A percentile compares a stretch with the other conserved stretches of the same genome.
These are phyloP conservation scores for Pelosia muscerda DNA, from an alignment of 2,888 invertebrate genomes.

Conservation along the genomic window DNA sequence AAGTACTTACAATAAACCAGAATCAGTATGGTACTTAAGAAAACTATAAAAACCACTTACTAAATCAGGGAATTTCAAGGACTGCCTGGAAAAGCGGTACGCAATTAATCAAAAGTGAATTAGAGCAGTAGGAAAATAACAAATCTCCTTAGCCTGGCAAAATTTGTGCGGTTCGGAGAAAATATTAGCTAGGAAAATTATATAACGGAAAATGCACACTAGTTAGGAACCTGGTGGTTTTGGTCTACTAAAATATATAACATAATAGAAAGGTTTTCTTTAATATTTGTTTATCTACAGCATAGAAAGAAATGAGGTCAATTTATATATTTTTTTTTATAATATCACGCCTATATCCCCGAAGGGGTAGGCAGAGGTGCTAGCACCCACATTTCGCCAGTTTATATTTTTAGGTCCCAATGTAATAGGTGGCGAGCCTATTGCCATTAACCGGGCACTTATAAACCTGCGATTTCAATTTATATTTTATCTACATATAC, in stretches of 20 bases:
- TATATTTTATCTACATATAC: no score
- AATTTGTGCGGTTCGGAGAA: background rate
- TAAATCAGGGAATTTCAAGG: constrained; percentile 4
- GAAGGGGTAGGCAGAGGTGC: no score
- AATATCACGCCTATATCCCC: no score
- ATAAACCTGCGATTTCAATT: no score
- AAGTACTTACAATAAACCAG: constrained; percentile 1
- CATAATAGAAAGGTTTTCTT: no score
- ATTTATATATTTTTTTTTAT: no score
- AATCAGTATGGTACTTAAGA: background rate
- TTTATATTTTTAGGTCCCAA: no score
- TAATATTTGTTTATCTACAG: no score
- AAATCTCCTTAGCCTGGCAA: background rate
- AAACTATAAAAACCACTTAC: constrained; percentile 1
- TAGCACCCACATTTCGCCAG: no score
- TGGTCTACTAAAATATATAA: background rate
- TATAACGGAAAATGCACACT: background rate
- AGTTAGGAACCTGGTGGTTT: background rate
- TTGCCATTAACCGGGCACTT: no score
- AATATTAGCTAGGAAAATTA: background rate
- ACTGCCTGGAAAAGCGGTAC: background rate
- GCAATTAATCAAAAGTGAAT: constrained; percentile 8
- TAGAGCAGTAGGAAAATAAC: constrained; percentile 6
- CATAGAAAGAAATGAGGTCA: no score
- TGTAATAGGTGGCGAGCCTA: no score